Evolutionary conservation across 2,797 vertebrate genomes (phyloP), one percentile per base, ranked within the genome.

Genomic region (Rallus crepitans): DNA sequence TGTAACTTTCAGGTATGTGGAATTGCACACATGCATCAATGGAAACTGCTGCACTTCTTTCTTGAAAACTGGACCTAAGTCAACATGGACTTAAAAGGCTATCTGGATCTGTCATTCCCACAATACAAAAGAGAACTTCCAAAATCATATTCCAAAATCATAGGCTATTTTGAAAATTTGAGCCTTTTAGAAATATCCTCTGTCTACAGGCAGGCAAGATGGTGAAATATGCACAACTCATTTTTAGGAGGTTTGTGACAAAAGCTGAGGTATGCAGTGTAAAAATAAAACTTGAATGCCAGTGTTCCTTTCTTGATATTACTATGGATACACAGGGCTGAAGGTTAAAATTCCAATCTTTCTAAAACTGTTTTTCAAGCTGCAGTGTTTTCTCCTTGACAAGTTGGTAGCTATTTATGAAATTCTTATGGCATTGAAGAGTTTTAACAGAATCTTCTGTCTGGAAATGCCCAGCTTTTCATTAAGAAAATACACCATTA

Each of bases 281-380:
- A 91, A 93, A 96, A 82, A 88, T 70, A 92, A 92, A 64, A 64
- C 73, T 71, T 87, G 60, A 71, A 79, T 89, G 87, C 77, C 70
- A 79, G 21, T 68, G 83, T 85, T 88, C 6, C 0, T 94, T 69
- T 82, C 75, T 84, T 45, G 47, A 70, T 88, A 93, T 94, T 91
- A 75, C 84, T 90, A 76, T 70, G 77, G 89, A 94, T 60, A 90
- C 56, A 86, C 19, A 2, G 1, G 35, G 20, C 35, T 90, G 77
- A 31, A 82, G 60, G 77, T 93, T 90, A 86, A 90, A 76, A 90
- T 93, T 86, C 78, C 70, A 82, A 1, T 86, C 47, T 48, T 33
- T 53, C 9, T 52, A 83, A 61, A 86, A 90, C 10, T 52, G 35
- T 64, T 84, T 20, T 72, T 93, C 16, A 69, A 85, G 21, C 33